Base-by-base conservation (phyloP, 1,140 invertebrate species). In the Leptinotarsa lineolata region DNA sequence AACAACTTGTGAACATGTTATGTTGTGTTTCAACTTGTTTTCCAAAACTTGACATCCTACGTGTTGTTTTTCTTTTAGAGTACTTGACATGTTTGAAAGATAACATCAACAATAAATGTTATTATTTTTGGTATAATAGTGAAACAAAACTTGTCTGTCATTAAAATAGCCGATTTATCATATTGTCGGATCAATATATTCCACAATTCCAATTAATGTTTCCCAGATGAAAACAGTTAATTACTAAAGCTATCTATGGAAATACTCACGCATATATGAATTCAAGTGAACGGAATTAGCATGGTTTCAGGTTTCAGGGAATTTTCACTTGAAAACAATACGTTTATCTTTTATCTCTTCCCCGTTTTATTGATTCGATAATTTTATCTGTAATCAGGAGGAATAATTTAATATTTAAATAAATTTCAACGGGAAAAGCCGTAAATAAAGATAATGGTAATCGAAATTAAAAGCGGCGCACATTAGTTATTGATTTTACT, bases 401-500 rank as follows among this genome's bases (percentile, higher is more conserved):
- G 68, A 76, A 76, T 76, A 74, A 74, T 76, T 76, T 69, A 74
- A 76, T 74, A 76, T 76, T 76, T 76, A 74, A 76, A 76, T 76
- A 76, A 76, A 75, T 75, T 75, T 71, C 69, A 71, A 71, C 72
- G 71, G 63, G 24, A 72, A 73, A 77, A 72, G 74, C 65, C 65
- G 75, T 76, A 76, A 78, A 78, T 75, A 78, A 21, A 78, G 75
- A 75, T 78, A 78, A 78, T 74, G 72, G 75, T 74, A 74, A 77
- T 75, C 70, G 71, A 74, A 76, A 76, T 74, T 75, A 69, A 79
- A 77, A 79, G 30, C 58, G 58, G 21, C 65, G 63, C 48, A 73
- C 71, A 75, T 72, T n/a, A n/a, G n/a, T 74, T 70, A 81, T 81
- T 77, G 80, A 81, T 81, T 79, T 78, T 80, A 74, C 78, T 77